Base-by-base conservation (phyloP, 2,797 vertebrate genomes). In the Takifugu ocellatus region DNA sequence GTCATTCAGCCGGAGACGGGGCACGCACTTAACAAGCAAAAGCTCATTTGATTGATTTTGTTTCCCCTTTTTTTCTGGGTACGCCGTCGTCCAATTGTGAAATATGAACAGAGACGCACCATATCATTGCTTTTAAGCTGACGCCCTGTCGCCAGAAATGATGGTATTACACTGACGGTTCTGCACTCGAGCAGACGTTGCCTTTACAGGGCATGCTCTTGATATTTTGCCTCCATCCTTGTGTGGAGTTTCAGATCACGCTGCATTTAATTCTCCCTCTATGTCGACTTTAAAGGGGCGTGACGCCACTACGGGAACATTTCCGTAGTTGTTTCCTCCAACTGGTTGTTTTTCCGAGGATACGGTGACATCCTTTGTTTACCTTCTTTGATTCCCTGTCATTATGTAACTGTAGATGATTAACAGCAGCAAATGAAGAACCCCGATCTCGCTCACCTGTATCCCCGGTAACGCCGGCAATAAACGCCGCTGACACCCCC, bases 31-130 rank as follows among this genome's bases (percentile, higher is more conserved):
- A 88, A 87, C 72, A 87, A 86, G 83, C 75, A 63, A 86, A 87
- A 88, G 84, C 89, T 89, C 66, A 79, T 90, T 88, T 88, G 79
- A 88, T 90, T 89, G 78, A 91, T 86, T 85, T 85, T 71, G 61
- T 70, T 78, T 82, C 63, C 45, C 54, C 54, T 70, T 81, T 70
- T 77, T 51, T 48, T 21, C 68, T 72, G 68, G 74, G 64, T 82
- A 21, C 21, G 21, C 21, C 71, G 51, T 66, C 67, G 74, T 85
- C 77, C 77, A 78, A 78, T 79, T 76, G 72, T 80, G 33, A 71
- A 82, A 86, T 78, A 82, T 81, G 78, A 88, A 85, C 77, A 81
- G 69, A 74, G 74, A 80, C 75, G 72, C 60, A 61, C 74, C 62
- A 49, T 78, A 83, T 87, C 80, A 78, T 74, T 77, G 81, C 74